Evolutionary conservation across 1,140 invertebrate genomes (phyloP), one percentile per base, ranked within the genome.

Genomic region (Drosophila triauraria): DNA sequence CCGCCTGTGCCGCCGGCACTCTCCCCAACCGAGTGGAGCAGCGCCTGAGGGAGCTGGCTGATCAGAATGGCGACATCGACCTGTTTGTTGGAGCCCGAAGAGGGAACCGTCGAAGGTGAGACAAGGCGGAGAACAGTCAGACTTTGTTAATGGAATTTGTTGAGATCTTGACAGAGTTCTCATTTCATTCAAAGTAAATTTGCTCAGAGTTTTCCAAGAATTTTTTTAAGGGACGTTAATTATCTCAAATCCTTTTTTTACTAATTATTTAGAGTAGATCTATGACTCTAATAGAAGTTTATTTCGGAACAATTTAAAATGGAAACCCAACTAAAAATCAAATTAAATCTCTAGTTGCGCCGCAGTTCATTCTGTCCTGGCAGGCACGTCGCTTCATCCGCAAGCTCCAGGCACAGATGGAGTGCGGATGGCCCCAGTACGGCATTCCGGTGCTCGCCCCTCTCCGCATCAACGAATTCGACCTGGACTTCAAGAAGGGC

Each of bases 391-490:
- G 91, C 69, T 65, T 77, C 56, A 92, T 92, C 44, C 82, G 80
- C 48, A 92, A 85, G 38, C 2, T 91, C 25, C 91, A 92, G 51
- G 84, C 82, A 69, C 64, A 91, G n/a, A 92, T 92, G 91, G 69
- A 80, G 35, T 92, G 91, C 64, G 91, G 91, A 27, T 92, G 75
- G 65, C 88, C 91, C 1, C 43, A 78, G 27, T 59, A 80, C 44
- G 91, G 91, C 15, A 91, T 92, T 46, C 91, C 91, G 0, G 78
- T 79, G 60, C 63, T 92, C 62, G 91, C 91, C 7, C 91, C 91
- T 1, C 48, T 91, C 1, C 80, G 90, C 35, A 20, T 91, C 10
- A 77, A 64, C 27, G 91, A 91, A n/a, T 60, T 62, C 10, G 51
- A 82, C 42, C 25, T 92, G 40, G 57, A 80, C 46, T 60, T 82